These are phyloP conservation scores for Cirrhinus molitorella DNA, from an alignment of 2,797 vertebrate species.

Conservation along the genomic window DNA sequence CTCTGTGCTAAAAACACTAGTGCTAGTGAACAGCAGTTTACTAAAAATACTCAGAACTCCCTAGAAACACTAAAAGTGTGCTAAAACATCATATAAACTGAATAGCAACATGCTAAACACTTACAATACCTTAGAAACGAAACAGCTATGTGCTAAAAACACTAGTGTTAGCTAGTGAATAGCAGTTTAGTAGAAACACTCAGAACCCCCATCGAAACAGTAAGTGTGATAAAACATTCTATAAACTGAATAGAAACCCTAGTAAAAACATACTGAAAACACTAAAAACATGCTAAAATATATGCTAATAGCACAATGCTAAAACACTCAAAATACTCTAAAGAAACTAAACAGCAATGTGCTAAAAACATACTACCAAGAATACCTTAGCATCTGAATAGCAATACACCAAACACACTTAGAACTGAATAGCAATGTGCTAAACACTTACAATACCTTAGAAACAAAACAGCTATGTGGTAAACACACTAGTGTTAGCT, in stretches of 20 bases:
- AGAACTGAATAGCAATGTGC: neutral
- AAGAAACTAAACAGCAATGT: neutral
- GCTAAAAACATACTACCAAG: neutral
- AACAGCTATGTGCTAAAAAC: neutral
- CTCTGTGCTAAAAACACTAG: too few species aligned
- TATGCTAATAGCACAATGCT: too few species aligned
- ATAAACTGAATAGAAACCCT: neutral
- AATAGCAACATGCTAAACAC: too few species aligned
- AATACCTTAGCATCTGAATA: neutral
- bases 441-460: neutral
- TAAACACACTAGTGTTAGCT: neutral
- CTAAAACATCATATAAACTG: too few species aligned
- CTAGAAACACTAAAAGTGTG: neutral
- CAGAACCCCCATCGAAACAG: neutral
- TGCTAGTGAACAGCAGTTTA: too few species aligned
- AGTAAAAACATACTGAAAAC: neutral
- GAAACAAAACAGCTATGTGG: neutral
- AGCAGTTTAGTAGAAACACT: neutral
- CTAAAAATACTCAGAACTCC: too few species aligned
- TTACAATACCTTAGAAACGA: neutral
- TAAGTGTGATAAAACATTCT: neutral
- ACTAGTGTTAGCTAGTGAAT: neutral
- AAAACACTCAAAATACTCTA: too few species aligned
- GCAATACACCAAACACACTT: neutral
- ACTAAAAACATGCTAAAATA: too few species aligned